Conservation (phyloP, 1,140 invertebrate species). For the Orussus abietinus region DNA sequence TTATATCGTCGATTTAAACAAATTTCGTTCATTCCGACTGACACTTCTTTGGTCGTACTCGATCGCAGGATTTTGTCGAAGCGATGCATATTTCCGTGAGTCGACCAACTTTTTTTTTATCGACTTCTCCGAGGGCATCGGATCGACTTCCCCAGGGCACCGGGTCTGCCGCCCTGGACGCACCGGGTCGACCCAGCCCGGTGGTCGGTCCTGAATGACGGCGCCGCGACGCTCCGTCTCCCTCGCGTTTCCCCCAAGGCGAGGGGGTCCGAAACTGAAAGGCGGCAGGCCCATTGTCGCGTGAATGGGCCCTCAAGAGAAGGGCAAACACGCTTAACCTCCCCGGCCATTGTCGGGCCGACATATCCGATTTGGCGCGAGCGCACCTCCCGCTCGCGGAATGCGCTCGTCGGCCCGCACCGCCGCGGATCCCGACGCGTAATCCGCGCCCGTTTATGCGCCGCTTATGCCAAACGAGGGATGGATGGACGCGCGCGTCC, state of each 20-base stretch:
- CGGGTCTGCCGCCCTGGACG: constrained; percentile 1
- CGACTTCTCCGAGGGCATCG: no score
- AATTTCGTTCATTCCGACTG: no score
- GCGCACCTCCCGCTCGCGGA: constrained; percentile 17
- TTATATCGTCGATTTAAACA: no score
- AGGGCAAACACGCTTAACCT: constrained; percentile 53
- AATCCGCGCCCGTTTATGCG: no score
- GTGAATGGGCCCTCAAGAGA: constrained; percentile 48
- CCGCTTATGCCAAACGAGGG: no score
- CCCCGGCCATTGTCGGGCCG: constrained; percentile 43
- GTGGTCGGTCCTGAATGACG: constrained; percentile 24
- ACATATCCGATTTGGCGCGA: constrained; percentile 49
- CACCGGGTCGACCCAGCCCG: constrained; percentile 20
- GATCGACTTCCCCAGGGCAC: no score
- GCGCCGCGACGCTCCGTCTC: constrained; percentile 7
- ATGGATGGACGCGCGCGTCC: no score
- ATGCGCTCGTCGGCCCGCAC: constrained; percentile 12
- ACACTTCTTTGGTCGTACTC: no score
- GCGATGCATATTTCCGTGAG: no score
- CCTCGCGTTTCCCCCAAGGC: constrained; percentile 11
- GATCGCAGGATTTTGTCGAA: no score
- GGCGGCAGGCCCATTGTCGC: constrained; percentile 44
- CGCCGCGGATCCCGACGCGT: no score
- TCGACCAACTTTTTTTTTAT: no score
- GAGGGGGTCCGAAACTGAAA: constrained; percentile 37